A percentile compares a stretch with the other conserved stretches of the same genome.
These are phyloP conservation scores for Tolmerus cingulatus DNA, from an alignment of 2,888 invertebrate species.

Conservation along the genomic window DNA sequence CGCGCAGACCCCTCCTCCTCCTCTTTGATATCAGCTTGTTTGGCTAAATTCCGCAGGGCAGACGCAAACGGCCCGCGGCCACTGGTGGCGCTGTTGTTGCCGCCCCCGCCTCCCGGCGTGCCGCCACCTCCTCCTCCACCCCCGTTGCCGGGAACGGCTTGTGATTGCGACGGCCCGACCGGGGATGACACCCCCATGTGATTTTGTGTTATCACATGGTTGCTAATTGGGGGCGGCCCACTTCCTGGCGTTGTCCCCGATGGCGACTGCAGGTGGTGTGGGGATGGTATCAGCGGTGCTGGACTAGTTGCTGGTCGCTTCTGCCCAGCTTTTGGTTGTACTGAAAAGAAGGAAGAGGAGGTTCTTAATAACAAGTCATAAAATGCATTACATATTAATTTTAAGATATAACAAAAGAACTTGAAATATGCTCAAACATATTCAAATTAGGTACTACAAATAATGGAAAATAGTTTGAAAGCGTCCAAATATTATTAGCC, in stretches of 20 bases:
- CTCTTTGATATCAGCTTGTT: constrained; percentile 84
- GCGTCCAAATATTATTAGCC: no score
- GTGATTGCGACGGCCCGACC: constrained; percentile 41
- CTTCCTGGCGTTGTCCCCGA: constrained; percentile 50
- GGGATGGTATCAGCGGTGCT: constrained; percentile 60
- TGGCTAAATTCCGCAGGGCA: constrained; percentile 87
- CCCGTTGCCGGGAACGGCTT: constrained; percentile 45
- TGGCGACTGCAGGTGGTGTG: constrained; percentile 61
- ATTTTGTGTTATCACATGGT: constrained; percentile 56
- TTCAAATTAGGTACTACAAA: no score
- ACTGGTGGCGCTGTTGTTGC: constrained; percentile 64
- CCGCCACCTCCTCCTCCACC: constrained; percentile 50
- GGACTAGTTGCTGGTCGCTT: constrained; percentile 63
- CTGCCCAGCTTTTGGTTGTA: constrained; percentile 62
- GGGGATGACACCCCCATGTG: constrained; percentile 55
- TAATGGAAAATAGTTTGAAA: no score
- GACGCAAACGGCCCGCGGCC: constrained; percentile 84
- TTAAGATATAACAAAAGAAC: no score
- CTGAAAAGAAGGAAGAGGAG: constrained; percentile 50
- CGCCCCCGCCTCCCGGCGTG: constrained; percentile 56
- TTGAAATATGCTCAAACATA: no score
- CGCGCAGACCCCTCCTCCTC: constrained; percentile 67
- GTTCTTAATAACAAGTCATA: not conserved
- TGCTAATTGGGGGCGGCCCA: constrained; percentile 52
- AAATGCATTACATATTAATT: not conserved